Evolutionary conservation across 2,113 vertebrate genomes (phyloP).

Genomic region (Upupa epops): DNA sequence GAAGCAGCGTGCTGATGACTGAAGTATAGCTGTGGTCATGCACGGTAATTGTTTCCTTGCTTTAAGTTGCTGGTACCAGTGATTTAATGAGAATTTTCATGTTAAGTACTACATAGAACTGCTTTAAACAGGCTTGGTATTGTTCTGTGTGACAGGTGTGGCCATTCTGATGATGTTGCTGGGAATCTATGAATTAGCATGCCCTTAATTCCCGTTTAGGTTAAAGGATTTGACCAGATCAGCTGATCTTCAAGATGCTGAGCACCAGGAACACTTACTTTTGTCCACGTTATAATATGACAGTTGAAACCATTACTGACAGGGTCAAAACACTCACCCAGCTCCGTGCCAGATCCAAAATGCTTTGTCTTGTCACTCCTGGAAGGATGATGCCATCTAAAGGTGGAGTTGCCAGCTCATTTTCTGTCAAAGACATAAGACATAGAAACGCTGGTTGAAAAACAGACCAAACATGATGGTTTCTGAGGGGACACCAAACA

Average conservation of each 20-base stretch:
- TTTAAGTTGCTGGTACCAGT: not conserved
- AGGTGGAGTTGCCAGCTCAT: slow-evolving; percentile 89
- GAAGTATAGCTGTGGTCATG: not conserved
- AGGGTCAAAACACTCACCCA: slow-evolving; percentile 80
- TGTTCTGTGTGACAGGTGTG: not conserved
- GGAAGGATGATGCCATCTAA: slow-evolving; percentile 92
- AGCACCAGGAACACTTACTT: not conserved
- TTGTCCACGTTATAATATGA: not conserved
- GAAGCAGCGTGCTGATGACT: slow-evolving; percentile 5
- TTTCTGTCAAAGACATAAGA: slow-evolving; percentile 73
- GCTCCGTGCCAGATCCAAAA: slow-evolving; percentile 81
- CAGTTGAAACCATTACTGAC: not conserved
- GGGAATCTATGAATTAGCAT: not conserved
- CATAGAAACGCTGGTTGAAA: not conserved
- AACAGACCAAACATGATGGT: not conserved
- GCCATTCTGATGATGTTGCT: not conserved
- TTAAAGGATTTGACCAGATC: not conserved
- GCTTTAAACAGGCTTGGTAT: not conserved
- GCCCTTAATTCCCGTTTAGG: not conserved
- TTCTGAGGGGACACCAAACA: not conserved
- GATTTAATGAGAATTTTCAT: slow-evolving; percentile 16
- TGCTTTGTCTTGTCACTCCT: slow-evolving; percentile 86
- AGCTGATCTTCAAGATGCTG: not conserved
- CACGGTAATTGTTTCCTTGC: not conserved
- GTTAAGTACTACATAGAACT: not conserved